Conservation (phyloP, 2,797 vertebrate species). For the Danio tinwini region DNA sequence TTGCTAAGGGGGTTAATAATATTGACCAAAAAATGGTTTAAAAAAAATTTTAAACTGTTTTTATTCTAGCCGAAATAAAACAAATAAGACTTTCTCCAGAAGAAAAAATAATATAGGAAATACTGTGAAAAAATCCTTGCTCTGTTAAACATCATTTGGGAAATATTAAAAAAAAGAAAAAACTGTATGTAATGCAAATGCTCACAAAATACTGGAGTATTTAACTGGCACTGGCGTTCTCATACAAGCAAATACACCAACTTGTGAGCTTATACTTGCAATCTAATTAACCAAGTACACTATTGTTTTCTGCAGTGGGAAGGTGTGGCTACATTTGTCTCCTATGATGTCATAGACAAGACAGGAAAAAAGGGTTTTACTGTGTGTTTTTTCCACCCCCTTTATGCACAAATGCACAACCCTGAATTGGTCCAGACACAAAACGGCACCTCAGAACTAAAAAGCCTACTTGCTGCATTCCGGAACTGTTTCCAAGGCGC, state of each 20-base stretch:
- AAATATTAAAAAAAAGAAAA: no score
- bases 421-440: slow-evolving; percentile 68
- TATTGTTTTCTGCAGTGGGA: slow-evolving; percentile 18
- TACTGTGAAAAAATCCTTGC: no score
- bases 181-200: no score
- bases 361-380: not conserved
- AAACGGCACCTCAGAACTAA: slow-evolving; percentile 63
- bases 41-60: no score
- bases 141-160: no score
- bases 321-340: slow-evolving; percentile 10
- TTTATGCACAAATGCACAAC: slow-evolving; percentile 44
- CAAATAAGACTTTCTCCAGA: no score
- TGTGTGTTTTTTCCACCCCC: slow-evolving; percentile 17
- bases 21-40: no score
- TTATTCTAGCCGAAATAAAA: no score
- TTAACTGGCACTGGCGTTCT: not conserved
- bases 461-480: slow-evolving; percentile 72
- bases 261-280: not conserved
- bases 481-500: slow-evolving; percentile 73
- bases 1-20: no score
- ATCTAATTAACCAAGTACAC: slow-evolving; percentile 7
- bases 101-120: no score
- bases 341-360: slow-evolving; percentile 47
- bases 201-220: no score
- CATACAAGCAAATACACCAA: not conserved